These are phyloP conservation scores for Drosophila longiperda DNA, from an alignment of 2,888 invertebrate species.

Conservation along the genomic window DNA sequence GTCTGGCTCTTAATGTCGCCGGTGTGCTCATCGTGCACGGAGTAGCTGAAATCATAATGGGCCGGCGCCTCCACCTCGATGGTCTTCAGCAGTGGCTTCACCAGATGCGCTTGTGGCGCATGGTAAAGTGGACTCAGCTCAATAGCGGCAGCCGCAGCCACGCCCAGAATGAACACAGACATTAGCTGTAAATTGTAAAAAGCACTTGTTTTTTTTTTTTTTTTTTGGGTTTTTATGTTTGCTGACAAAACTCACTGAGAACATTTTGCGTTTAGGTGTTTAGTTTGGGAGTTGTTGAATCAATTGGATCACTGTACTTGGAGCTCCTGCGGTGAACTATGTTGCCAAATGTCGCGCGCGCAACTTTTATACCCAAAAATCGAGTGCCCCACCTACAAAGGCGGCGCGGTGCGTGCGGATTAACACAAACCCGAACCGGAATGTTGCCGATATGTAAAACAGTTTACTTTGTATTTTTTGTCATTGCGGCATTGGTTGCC, in stretches of 20 bases:
- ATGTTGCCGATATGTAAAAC: constrained; percentile 71
- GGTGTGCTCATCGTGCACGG: constrained; percentile 86
- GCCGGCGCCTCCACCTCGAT: constrained; percentile 85
- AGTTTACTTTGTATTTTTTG: constrained; percentile 60
- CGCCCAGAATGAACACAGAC: constrained; percentile 73
- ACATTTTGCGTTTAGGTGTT: constrained; percentile 54
- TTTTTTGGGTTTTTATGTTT: neutral
- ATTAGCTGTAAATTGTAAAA: constrained; percentile 63
- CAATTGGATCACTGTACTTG: constrained; percentile 71
- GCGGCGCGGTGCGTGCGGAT: constrained; percentile 42
- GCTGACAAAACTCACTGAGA: constrained; percentile 46
- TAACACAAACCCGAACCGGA: constrained; percentile 67
- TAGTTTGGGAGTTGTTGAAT: constrained; percentile 31
- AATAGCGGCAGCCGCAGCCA: constrained; percentile 79
- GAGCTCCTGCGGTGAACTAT: constrained; percentile 84
- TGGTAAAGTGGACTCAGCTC: constrained; percentile 72
- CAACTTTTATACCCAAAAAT: constrained; percentile 81
- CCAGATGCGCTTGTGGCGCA: constrained; percentile 58
- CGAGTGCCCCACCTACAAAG: constrained; percentile 36
- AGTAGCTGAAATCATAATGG: constrained; percentile 86
- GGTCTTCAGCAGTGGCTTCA: constrained; percentile 79
- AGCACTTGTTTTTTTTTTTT: neutral
- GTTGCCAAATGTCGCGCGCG: constrained; percentile 76
- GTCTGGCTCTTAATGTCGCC: constrained; percentile 86
- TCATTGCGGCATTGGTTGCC: constrained; percentile 56